Conservation (phyloP, 1,140 invertebrate species). For the Gyrodactylus salaris region DNA sequence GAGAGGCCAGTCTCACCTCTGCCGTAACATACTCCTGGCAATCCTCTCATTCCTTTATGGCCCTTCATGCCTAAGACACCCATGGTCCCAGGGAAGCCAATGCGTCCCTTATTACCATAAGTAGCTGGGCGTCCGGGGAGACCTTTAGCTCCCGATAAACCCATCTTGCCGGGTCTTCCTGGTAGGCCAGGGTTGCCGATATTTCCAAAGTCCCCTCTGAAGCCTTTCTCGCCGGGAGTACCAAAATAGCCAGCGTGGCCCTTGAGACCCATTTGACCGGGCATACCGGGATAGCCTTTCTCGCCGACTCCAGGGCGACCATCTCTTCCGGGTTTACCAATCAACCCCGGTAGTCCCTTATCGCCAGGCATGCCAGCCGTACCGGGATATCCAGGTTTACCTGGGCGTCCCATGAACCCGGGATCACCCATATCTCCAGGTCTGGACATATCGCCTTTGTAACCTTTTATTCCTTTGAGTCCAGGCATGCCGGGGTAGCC, state of each 20-base stretch:
- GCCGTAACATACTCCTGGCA: no score
- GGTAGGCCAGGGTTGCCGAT: no score
- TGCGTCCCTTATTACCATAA: background rate
- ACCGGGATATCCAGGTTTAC: background rate
- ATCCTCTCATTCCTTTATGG: background rate
- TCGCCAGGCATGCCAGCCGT: background rate
- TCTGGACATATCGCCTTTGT: no score
- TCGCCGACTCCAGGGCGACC: background rate
- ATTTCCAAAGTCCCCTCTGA: no score
- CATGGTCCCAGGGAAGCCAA: background rate
- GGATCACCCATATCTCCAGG: background rate
- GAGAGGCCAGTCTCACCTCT: background rate
- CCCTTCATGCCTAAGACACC: background rate
- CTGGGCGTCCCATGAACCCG: background rate
- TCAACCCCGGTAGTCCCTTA: no score
- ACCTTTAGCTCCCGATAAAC: background rate
- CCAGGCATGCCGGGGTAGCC: background rate
- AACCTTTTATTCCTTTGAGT: background rate
- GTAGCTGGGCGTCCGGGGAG: background rate
- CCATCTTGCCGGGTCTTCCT: no score
- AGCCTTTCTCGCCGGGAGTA: no score
- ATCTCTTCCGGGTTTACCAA: background rate
- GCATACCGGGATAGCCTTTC: background rate
- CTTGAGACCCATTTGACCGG: no score
- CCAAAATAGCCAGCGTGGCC: no score